These are phyloP conservation scores for Desmophyllum pertusum DNA, from an alignment of 92 coral and sea anemone species.

Conservation along the genomic window DNA sequence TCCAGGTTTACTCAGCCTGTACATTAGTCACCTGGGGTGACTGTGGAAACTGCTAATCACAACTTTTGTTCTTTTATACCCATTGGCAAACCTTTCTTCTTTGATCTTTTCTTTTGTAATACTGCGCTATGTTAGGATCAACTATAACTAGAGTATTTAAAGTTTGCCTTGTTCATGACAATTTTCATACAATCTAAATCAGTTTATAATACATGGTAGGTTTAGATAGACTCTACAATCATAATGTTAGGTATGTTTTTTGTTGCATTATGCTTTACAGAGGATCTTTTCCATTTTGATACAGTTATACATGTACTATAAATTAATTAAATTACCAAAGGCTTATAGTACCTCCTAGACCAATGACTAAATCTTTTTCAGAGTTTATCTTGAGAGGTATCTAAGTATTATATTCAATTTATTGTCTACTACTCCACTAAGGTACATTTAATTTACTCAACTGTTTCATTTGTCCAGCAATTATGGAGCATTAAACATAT, in stretches of 20 bases:
- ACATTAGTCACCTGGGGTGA: not conserved
- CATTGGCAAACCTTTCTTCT: not conserved
- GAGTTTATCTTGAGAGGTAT: no score
- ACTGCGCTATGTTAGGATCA: no score
- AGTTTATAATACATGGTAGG: not conserved
- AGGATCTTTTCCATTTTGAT: no score
- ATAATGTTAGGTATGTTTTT: not conserved
- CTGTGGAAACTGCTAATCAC: not conserved
- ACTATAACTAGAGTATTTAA: not conserved
- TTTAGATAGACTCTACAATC: not conserved
- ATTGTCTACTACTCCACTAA: not conserved
- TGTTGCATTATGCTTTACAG: no score
- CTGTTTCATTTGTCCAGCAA: not conserved
- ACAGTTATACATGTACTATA: no score
- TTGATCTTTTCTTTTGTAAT: not conserved
- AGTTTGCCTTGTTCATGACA: not conserved
- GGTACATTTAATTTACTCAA: not conserved
- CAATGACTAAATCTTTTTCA: no score
- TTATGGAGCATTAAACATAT: not conserved
- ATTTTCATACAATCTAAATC: not conserved
- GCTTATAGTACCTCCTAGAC: no score
- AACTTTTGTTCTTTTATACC: not conserved
- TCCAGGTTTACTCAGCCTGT: not conserved
- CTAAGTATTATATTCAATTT: not conserved
- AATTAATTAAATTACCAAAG: no score